phyloP scores from a whole-genome alignment of 2,888 invertebrate genomes.

The Acanthococcus lagerstroemiae region DNA sequence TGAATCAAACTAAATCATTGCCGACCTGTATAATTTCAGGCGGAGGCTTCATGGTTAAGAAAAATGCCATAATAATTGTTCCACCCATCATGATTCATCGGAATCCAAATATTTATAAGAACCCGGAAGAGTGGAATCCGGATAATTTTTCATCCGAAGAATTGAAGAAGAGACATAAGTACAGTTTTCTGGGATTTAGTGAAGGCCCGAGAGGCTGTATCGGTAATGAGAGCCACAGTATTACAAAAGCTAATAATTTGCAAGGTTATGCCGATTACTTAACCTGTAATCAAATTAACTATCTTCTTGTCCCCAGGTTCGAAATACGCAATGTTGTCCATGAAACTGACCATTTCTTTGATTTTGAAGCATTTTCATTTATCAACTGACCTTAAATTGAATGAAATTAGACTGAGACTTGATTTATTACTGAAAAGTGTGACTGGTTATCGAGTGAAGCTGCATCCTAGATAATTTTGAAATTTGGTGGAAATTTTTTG shows the following conservation, averaged over 20 bases:
- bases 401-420: slow-evolving; percentile 35
- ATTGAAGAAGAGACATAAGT: slow-evolving; percentile 34
- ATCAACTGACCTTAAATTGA: slow-evolving; percentile 33
- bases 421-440: slow-evolving; percentile 35
- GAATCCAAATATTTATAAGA: slow-evolving; percentile 32
- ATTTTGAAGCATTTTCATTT: slow-evolving; percentile 34
- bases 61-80: slow-evolving; percentile 34
- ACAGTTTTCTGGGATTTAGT: slow-evolving; percentile 36
- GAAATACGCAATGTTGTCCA: slow-evolving; percentile 36
- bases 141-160: slow-evolving; percentile 35
- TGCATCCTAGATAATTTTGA: slow-evolving; percentile 29
- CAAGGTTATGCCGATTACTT: no score
- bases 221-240: no score
- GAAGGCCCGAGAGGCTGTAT: slow-evolving; percentile 37
- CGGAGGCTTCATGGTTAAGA: slow-evolving; percentile 32
- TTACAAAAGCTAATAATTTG: no score
- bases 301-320: slow-evolving; percentile 33
- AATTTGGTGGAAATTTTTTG: no score
- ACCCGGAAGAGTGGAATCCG: slow-evolving; percentile 35
- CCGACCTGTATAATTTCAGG: no score
- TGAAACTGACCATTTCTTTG: slow-evolving; percentile 35
- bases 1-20: no score
- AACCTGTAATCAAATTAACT: no score
- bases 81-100: slow-evolving; percentile 35
- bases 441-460: slow-evolving; percentile 34